phyloP scores from a whole-genome alignment of 2,113 vertebrate genomes.

The Columba janthina region DNA sequence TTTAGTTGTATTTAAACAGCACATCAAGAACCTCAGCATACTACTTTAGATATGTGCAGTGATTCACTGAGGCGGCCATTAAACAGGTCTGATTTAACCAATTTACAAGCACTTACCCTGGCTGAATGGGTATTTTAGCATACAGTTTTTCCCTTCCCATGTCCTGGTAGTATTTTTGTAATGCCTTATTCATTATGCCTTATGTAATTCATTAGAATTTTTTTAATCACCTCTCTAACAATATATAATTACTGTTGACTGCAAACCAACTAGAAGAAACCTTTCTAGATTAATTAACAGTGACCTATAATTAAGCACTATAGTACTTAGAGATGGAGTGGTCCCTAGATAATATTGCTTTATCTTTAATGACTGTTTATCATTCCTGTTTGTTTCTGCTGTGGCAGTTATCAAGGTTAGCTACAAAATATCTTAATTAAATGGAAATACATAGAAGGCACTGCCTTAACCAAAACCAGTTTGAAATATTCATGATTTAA shows the following conservation, averaged over 20 bases:
- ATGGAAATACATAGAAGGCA: slow-evolving; percentile 1
- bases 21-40: not conserved
- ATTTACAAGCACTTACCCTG: not conserved
- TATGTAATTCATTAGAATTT: not conserved
- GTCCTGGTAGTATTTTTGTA: slow-evolving; percentile 3
- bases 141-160: not conserved
- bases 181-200: not conserved
- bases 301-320: slow-evolving; percentile 71
- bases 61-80: not conserved
- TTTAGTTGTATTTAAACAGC: not conserved
- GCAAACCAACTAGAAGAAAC: slow-evolving; percentile 39
- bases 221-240: slow-evolving; percentile 43
- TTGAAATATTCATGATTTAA: slow-evolving; percentile 24
- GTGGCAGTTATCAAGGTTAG: slow-evolving; percentile 33
- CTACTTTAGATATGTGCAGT: not conserved
- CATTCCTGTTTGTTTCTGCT: slow-evolving; percentile 38
- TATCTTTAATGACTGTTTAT: slow-evolving; percentile 63
- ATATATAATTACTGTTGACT: slow-evolving; percentile 63
- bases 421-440: slow-evolving; percentile 55
- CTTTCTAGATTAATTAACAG: slow-evolving; percentile 67
- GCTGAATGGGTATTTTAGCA: not conserved
- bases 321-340: slow-evolving; percentile 49
- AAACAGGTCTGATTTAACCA: not conserved
- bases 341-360: slow-evolving; percentile 43
- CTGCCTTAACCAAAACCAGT: not conserved